A percentile compares a stretch with the other conserved stretches of the same genome.
phyloP scores from a whole-genome alignment of 2,888 invertebrate species.

The Yponomeuta cagnagella region DNA sequence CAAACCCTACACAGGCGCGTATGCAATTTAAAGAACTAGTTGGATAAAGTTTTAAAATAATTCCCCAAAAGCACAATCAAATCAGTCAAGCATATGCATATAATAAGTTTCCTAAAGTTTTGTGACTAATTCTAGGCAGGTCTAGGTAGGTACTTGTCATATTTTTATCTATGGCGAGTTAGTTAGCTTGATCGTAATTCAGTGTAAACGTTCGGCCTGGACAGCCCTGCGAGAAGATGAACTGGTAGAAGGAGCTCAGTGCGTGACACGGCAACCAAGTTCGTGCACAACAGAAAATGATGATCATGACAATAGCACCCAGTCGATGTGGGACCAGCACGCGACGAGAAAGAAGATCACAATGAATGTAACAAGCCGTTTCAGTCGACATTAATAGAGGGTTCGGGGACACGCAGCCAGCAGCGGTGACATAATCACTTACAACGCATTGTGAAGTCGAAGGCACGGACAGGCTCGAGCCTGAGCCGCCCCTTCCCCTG shows the following conservation, averaged over 20 bases:
- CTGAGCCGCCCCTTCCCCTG: constrained; percentile 81
- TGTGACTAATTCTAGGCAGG: too few species aligned
- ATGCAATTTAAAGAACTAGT: too few species aligned
- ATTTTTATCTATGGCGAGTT: too few species aligned
- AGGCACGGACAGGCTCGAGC: constrained; percentile 90
- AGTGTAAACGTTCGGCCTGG: background rate
- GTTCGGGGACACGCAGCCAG: constrained; percentile 51
- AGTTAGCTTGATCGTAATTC: too few species aligned
- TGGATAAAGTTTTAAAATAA: too few species aligned
- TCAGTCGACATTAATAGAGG: constrained; percentile 54
- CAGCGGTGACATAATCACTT: constrained; percentile 64
- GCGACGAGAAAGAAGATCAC: constrained; percentile 56
- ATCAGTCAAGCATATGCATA: too few species aligned
- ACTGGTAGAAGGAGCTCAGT: constrained; percentile 38
- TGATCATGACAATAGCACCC: constrained; percentile 56
- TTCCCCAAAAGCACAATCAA: too few species aligned
- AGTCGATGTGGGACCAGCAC: constrained; percentile 58
- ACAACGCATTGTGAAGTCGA: constrained; percentile 82
- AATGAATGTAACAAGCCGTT: constrained; percentile 54
- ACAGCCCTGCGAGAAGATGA: constrained; percentile 34
- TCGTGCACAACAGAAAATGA: constrained; percentile 62
- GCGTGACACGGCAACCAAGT: constrained; percentile 45
- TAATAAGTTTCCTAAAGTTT: too few species aligned
- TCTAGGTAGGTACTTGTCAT: too few species aligned
- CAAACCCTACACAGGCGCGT: too few species aligned